Evolutionary conservation across 1,140 invertebrate species (phyloP).

Genomic region (Bilobella aurantiaca): DNA sequence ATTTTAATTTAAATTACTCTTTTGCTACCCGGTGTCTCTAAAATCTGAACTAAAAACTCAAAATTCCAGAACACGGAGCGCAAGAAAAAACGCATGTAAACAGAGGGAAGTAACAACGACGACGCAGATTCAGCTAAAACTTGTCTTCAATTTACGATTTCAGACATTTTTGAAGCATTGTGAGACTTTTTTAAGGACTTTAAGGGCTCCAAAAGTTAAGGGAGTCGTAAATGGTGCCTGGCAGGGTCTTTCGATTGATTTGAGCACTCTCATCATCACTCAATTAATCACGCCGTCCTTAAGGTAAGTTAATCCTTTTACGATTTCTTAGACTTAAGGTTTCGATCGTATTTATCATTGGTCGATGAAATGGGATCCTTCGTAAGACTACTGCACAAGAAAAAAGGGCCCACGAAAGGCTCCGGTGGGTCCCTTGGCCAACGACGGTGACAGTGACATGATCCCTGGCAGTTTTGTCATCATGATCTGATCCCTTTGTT

Average conservation of each 20-base stretch:
- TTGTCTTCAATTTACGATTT: too few species aligned
- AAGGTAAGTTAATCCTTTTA: conserved; percentile 6
- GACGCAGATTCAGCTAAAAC: too few species aligned
- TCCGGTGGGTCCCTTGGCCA: background rate
- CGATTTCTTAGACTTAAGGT: too few species aligned
- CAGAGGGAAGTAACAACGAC: too few species aligned
- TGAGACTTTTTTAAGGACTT: background rate
- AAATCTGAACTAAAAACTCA: too few species aligned
- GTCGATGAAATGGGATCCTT: conserved; percentile 1
- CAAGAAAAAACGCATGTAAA: too few species aligned
- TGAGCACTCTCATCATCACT: background rate
- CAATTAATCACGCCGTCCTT: background rate
- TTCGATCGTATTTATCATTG: background rate
- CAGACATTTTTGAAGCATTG: background rate
- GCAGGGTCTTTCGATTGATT: background rate
- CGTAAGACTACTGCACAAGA: too few species aligned
- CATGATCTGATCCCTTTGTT: background rate
- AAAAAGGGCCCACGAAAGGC: too few species aligned
- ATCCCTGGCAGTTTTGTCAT: conserved; percentile 4
- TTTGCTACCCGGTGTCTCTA: too few species aligned
- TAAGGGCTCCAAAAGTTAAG: background rate
- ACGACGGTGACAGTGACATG: conserved; percentile 9
- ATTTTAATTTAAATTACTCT: too few species aligned
- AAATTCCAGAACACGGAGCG: too few species aligned
- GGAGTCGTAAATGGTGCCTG: too few species aligned